Percentiles rank a stretch among this genome's conserved stretches.
These are phyloP conservation scores for Gouania willdenowi DNA, from an alignment of 2,797 vertebrate species.

Conservation along the genomic window DNA sequence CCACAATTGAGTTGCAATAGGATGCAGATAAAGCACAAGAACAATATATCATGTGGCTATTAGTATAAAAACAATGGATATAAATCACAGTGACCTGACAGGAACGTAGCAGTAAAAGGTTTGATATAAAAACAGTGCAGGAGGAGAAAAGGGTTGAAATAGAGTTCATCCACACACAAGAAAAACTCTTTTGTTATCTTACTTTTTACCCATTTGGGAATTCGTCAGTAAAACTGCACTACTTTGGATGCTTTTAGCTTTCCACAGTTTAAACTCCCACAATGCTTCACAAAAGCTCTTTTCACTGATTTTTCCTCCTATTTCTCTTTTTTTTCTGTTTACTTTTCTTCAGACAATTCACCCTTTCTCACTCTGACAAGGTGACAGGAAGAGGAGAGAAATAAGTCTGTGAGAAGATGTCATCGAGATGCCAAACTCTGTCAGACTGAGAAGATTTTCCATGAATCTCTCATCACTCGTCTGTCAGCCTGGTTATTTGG, in stretches of 20 bases:
- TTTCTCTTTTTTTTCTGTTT: neutral
- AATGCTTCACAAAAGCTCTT: conserved; percentile 14
- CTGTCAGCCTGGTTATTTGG: conserved; percentile 17
- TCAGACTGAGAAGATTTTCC: conserved; percentile 12
- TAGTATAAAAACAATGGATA: neutral
- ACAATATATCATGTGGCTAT: neutral
- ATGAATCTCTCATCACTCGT: conserved; percentile 45
- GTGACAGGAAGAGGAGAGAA: conserved; percentile 11
- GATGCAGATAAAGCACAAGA: neutral
- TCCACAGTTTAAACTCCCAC: no score
- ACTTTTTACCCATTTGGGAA: no score
- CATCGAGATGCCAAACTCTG: conserved; percentile 16
- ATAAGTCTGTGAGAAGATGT: conserved; percentile 11
- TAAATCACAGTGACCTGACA: conserved; percentile 7
- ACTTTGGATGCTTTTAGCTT: neutral
- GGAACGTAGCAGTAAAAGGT: conserved; percentile 34
- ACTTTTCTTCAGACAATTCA: conserved; percentile 1
- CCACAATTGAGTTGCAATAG: neutral
- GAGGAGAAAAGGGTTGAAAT: conserved; percentile 23
- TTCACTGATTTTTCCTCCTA: conserved; percentile 1
- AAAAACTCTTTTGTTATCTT: no score
- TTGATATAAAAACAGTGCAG: conserved; percentile 27
- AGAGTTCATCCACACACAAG: conserved; percentile 34
- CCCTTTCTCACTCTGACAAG: neutral
- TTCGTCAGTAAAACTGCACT: no score